These are phyloP conservation scores for Nebria salina DNA, from an alignment of 2,888 invertebrate genomes.

Conservation along the genomic window DNA sequence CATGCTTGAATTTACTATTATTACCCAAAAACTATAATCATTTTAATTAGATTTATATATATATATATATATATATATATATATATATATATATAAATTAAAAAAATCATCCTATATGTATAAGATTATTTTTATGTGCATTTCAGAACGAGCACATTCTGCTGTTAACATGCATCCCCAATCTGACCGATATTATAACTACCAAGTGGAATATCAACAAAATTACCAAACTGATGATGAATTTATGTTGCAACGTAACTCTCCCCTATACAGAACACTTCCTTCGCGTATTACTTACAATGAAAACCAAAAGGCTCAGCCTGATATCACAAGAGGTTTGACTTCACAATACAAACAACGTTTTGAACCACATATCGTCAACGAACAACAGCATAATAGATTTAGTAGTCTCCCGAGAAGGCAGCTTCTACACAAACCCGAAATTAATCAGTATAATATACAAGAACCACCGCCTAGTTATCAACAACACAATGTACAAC, in stretches of 20 bases:
- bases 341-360: constrained; percentile 41
- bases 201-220: constrained; percentile 39
- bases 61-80: constrained; percentile 1
- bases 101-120: not conserved
- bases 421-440: not conserved
- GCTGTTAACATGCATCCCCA: constrained; percentile 55
- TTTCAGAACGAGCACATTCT: constrained; percentile 60
- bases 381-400: constrained; percentile 9
- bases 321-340: constrained; percentile 65
- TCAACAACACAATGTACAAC: constrained; percentile 20
- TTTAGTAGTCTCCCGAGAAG: constrained; percentile 43
- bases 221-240: constrained; percentile 18
- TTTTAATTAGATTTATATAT: not conserved
- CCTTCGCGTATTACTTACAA: constrained; percentile 61
- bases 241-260: constrained; percentile 36
- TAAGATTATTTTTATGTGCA: constrained; percentile 11
- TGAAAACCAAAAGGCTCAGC: constrained; percentile 63
- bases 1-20: constrained; percentile 14
- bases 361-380: not conserved
- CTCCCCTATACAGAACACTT: constrained; percentile 60
- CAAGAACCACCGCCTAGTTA: constrained; percentile 1
- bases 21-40: not conserved
- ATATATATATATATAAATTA: not conserved
- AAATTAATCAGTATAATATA: constrained; percentile 8
- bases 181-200: constrained; percentile 49